Evolutionary conservation across 2,888 invertebrate genomes (phyloP), one percentile per base, ranked within the genome.

Genomic region (Perizoma flavofasciatum): DNA sequence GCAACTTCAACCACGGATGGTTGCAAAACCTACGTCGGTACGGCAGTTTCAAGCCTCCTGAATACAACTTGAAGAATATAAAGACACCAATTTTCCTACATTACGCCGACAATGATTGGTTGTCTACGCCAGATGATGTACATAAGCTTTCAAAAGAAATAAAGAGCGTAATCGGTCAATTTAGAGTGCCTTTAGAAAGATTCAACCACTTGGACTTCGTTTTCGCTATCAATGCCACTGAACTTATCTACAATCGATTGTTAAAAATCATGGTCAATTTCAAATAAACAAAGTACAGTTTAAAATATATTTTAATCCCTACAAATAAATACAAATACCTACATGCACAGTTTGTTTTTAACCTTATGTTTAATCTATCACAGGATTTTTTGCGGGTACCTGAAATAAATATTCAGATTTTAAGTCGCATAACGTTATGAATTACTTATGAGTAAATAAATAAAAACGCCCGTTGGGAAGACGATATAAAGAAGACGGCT

Each of bases 121-220:
- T 94, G 0, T 89, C 93, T 0, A 81, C 89, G 8, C 85, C 86
- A 0, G 68, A 72, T 32, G 93, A 93, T 64, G 92, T 93, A 0
- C 73, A 85, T 32, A 83, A 68, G 64, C 69, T 93, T 32, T 78
- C 84, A n/a, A 65, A 68, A 40, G 81, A 88, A 72, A 74, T 94
- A 0, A 82, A 85, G 9, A 81, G 86, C 8, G 82, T 83, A 0
- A 68, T 93, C 0, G 93, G 92, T n/a, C 88, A 88, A 69, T 90
- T 86, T 65, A 78, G 86, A 70, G 92, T 94, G 0, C 85, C 89
- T 0, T 67, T 91, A 49, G 67, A 81, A 4, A 81, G 88, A 55
- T 93, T 93, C 72, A 93, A 92, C 68, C 94, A 94, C 72, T 74
- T 94, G 48, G 94, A 94, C 72, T 93, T 94, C 67, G 83, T 94